A percentile compares a stretch with the other conserved stretches of the same genome.
phyloP scores from a whole-genome alignment of 2,888 invertebrate genomes.

The Leptura quadrifasciata region DNA sequence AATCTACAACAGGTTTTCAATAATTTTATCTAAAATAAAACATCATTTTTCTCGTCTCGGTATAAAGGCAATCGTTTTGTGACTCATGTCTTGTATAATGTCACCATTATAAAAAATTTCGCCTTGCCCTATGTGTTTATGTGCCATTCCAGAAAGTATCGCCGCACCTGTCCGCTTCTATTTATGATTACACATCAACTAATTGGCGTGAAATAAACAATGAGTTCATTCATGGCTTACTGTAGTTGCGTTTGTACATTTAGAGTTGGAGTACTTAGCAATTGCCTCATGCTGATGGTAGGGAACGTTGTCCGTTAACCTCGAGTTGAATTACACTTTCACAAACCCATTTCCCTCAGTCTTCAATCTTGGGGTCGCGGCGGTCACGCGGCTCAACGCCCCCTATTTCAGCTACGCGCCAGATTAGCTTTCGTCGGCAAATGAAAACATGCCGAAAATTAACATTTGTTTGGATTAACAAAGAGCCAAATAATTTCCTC shows the following conservation, averaged over 20 bases:
- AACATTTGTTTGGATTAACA: background rate
- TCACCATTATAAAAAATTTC: too few species aligned
- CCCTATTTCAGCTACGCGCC: slow-evolving; percentile 20
- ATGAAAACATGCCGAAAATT: slow-evolving; percentile 1
- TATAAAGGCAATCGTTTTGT: too few species aligned
- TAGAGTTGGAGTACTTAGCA: slow-evolving; percentile 15
- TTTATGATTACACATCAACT: slow-evolving; percentile 37
- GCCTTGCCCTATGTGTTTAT: background rate
- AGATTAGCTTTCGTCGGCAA: slow-evolving; percentile 10
- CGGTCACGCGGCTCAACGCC: slow-evolving; percentile 48
- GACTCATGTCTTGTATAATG: too few species aligned
- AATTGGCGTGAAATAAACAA: slow-evolving; percentile 38
- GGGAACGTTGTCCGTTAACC: slow-evolving; percentile 36
- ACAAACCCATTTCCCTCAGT: slow-evolving; percentile 39
- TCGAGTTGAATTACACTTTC: slow-evolving; percentile 38
- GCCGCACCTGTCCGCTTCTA: slow-evolving; percentile 22
- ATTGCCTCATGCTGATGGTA: slow-evolving; percentile 24
- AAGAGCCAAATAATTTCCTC: background rate
- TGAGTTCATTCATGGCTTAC: slow-evolving; percentile 35
- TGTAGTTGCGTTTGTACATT: slow-evolving; percentile 5
- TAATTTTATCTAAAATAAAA: too few species aligned
- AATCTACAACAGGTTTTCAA: too few species aligned
- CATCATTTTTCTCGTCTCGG: too few species aligned
- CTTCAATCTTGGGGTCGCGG: slow-evolving; percentile 37
- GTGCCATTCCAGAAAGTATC: background rate